A percentile compares a stretch with the other conserved stretches of the same genome.
These are phyloP conservation scores for Leptopterna dolabrata DNA, from an alignment of 2,888 invertebrate species.

Conservation along the genomic window DNA sequence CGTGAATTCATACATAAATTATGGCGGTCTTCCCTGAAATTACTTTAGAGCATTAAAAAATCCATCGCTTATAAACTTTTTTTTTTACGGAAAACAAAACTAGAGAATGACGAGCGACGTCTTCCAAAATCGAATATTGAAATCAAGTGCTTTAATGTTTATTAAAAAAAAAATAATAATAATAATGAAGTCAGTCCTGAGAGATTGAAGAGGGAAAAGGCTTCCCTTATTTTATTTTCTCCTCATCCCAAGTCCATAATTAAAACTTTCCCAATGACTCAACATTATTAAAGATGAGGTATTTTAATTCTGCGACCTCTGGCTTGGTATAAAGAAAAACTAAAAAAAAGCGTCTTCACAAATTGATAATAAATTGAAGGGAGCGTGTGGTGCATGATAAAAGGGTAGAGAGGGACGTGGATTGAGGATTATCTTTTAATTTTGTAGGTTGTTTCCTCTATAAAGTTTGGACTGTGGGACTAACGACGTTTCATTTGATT, in stretches of 20 bases:
- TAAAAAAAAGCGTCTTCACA: neutral
- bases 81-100: neutral
- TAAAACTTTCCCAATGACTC: slow-evolving; percentile 48
- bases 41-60: neutral
- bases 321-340: neutral
- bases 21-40: neutral
- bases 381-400: neutral
- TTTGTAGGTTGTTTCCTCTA: neutral
- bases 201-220: too few relatives aligned
- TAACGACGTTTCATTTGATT: too few relatives aligned
- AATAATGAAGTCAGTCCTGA: neutral
- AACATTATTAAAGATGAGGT: slow-evolving; percentile 45
- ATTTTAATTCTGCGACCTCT: slow-evolving; percentile 39
- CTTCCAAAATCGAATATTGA: slow-evolving; percentile 30
- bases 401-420: neutral
- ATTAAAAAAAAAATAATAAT: slow-evolving; percentile 7
- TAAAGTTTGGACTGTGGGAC: neutral
- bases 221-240: neutral
- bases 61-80: neutral
- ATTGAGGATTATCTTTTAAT: neutral
- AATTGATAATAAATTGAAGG: slow-evolving; percentile 20
- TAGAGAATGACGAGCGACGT: neutral
- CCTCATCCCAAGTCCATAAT: slow-evolving; percentile 7
- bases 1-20: neutral
- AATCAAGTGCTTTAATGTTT: slow-evolving; percentile 28